Base-by-base conservation (phyloP, 23 tunicate genomes). In the Halocynthia aurantium region DNA sequence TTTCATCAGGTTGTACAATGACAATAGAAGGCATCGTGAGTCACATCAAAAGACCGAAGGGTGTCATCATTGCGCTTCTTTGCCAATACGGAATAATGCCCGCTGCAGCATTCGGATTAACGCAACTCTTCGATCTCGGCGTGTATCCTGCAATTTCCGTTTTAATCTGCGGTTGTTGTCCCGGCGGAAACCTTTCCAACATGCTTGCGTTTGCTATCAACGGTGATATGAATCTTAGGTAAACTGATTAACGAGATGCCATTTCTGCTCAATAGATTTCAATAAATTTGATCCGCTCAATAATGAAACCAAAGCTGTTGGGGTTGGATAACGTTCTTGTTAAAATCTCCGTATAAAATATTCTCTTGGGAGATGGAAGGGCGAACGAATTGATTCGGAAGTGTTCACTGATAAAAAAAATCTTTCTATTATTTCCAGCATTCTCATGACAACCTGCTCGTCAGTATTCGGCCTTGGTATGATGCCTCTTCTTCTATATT, bases 201-300 rank as follows among this genome's bases (percentile, higher is more conserved):
- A 86, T 92, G 87, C 84, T 92, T 0, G 92, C 98, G 22, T 92
- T 87, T 77, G 83, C 98, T 15, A 70, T 92, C 7, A 86, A 72
- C 54, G 98, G 98, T 6, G 98, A 92, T 57, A 92, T 92, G 98
- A 86, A 92, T 55, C 53, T 92, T 65, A 92, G 98, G 98, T 92
- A 22, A 7, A 7, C 18, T 12, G 44, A 31, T 31, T 31, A 31
- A 31, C 44, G 44, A 31, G 44, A 31, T 31, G 44, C 44, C 44
- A 31, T 31, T 31, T 31, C 44, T 31, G 44, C 44, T 4, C 4
- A 31, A 31, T 31, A 31, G 44, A 31, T 4, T 31, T 31, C 44
- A 31, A 31, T 31, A 31, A 31, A 31, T 31, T 31, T 31, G 44
- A 31, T 31, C 44, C 44, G 44, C 44, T 31, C 44, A 31, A 31